These are phyloP conservation scores for Dysdera silvatica DNA, from an alignment of 1,140 invertebrate genomes.

Conservation along the genomic window DNA sequence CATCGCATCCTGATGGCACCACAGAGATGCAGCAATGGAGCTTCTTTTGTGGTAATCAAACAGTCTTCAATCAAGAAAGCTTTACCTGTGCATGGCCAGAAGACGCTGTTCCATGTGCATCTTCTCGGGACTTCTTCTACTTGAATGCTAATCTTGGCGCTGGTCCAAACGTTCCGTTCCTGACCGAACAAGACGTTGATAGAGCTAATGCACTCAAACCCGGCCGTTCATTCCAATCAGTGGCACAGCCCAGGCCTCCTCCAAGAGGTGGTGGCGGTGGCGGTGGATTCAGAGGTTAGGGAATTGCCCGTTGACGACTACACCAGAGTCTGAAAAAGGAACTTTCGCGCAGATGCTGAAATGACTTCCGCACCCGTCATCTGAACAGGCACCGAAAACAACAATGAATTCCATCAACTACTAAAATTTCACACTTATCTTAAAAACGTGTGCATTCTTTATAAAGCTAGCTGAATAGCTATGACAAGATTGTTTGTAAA, in stretches of 20 bases:
- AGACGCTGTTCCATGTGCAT: conserved; percentile 45
- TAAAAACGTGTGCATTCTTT: too few relatives aligned
- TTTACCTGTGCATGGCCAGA: conserved; percentile 36
- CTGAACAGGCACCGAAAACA: too few relatives aligned
- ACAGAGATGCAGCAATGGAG: conserved; percentile 28
- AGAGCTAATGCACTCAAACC: conserved; percentile 18
- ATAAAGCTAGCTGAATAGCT: too few relatives aligned
- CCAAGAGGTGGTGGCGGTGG: too few relatives aligned
- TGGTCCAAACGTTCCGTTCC: not conserved
- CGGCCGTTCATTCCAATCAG: not conserved
- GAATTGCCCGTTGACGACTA: too few relatives aligned
- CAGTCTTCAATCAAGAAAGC: conserved; percentile 31
- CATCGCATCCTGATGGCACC: conserved; percentile 53
- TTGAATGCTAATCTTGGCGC: conserved; percentile 27
- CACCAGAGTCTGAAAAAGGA: too few relatives aligned
- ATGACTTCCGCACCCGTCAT: too few relatives aligned
- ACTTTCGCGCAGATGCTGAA: too few relatives aligned
- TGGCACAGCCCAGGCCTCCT: not conserved
- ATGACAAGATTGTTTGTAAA: too few relatives aligned
- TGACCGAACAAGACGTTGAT: conserved; percentile 18
- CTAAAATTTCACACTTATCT: too few relatives aligned
- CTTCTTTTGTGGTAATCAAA: conserved; percentile 32
- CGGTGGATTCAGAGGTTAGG: conserved; percentile 19
- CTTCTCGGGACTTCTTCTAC: conserved; percentile 35
- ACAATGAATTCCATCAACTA: too few relatives aligned